These are phyloP conservation scores for Apostichopus parvimensis DNA, from an alignment of 35 echinoderm and acorn worm species.

Conservation along the genomic window DNA sequence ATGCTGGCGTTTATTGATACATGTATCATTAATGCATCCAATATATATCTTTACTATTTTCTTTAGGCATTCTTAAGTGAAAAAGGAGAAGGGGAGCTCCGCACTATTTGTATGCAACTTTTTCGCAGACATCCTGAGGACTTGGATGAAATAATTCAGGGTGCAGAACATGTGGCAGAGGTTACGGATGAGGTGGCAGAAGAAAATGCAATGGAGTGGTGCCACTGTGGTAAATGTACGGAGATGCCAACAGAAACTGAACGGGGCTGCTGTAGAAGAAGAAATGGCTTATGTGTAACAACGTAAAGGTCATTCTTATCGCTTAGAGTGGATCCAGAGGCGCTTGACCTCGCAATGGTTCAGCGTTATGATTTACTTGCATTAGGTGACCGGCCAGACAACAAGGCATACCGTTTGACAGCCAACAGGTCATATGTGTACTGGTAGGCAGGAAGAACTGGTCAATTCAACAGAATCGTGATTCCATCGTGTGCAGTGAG, in stretches of 20 bases:
- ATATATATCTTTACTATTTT: no score
- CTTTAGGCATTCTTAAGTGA: not conserved
- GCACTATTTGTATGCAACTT: not conserved
- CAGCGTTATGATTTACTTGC: not conserved
- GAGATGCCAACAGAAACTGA: constrained; percentile 6
- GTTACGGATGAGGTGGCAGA: not conserved
- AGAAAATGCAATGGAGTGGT: not conserved
- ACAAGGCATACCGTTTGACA: not conserved
- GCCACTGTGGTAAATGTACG: not conserved
- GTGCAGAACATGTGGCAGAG: not conserved
- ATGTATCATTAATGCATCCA: no score
- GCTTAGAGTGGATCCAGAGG: not conserved
- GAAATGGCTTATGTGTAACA: not conserved
- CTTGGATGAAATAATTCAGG: not conserved
- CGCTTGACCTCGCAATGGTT: not conserved
- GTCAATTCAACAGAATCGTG: not conserved
- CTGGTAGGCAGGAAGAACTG: not conserved
- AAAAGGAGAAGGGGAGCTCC: not conserved
- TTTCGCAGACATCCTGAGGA: not conserved
- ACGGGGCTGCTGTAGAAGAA: not conserved
- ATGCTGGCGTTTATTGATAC: no score
- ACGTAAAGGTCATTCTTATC: not conserved
- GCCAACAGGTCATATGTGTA: not conserved
- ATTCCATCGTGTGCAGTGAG: not conserved
- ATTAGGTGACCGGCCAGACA: not conserved